Evolutionary conservation across 2,113 vertebrate species (phyloP), one percentile per base, ranked within the genome.

Genomic region (Stegastes partitus): DNA sequence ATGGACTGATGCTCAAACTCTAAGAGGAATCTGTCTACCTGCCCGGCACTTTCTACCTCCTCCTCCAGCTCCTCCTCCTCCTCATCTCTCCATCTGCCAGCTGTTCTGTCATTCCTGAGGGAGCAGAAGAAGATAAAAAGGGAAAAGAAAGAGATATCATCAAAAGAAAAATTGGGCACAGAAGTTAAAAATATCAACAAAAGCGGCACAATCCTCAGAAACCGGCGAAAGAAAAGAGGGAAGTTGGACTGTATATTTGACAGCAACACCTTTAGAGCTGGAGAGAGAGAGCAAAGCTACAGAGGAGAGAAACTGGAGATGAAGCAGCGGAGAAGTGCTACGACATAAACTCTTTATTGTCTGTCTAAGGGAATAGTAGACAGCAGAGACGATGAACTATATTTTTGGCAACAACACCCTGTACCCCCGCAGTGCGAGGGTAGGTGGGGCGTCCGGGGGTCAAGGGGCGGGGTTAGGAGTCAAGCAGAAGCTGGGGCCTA

Each of bases 341-440:
- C 67, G 18, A 65, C 70, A 23, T 87, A 78, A 91, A 76, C 42
- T 62, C 74, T 16, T 50, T 49, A 57, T 49, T 19, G 62, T 63
- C 51, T 44, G 68, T 73, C 79, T 84, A 66, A 83, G 28, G 63
- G 74, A 73, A 70, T 49, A 62, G 31, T 34, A 57, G 74, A 74
- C 71, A 45, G 50, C 77, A 31, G 74, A 95, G 92, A 90, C 58
- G 0, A 99, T 99, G 98, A 99, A 99, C 96, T 99, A 98, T 94
- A 99, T 99, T 94, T 99, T 99, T 69, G 98, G 98, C 81, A 98
- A 98, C 96, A 99, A 97, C 96, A 97, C 97, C 51, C 93, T 97
- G 57, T 97, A 97, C 95, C 96, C 97, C 74, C 96, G 97, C 28
- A 94, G 95, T 83, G 96, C 85, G 68, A 95, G 98, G 85, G 94